These are phyloP conservation scores for Apostichopus leukothele DNA, from an alignment of 53 echinoderm and acorn worm species.

Conservation along the genomic window DNA sequence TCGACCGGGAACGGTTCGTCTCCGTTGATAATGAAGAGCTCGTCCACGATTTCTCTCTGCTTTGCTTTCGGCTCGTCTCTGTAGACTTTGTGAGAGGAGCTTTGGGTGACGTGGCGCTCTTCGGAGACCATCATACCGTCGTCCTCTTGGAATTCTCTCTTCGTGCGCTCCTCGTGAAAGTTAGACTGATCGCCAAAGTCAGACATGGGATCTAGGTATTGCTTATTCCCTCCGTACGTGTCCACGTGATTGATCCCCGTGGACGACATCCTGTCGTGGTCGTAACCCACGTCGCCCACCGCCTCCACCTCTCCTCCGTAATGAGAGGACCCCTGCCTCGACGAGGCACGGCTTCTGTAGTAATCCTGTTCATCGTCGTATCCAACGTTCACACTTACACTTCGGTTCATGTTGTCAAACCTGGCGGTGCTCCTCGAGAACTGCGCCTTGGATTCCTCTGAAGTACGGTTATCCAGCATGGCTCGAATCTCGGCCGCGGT, in stretches of 20 bases:
- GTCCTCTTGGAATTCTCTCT: constrained; percentile 19
- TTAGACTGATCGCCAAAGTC: constrained; percentile 39
- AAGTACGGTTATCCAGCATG: background rate
- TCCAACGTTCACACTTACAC: constrained; percentile 37
- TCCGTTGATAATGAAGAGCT: constrained; percentile 17
- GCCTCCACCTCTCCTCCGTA: background rate
- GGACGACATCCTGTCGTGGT: background rate
- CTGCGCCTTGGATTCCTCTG: constrained; percentile 1
- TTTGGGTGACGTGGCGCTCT: constrained; percentile 1
- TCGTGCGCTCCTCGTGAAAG: constrained; percentile 22
- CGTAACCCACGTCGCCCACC: constrained; percentile 23
- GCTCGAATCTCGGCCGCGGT: constrained; percentile 37
- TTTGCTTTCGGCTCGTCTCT: constrained; percentile 2
- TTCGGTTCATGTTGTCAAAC: constrained; percentile 30
- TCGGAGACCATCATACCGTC: constrained; percentile 38
- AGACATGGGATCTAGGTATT: constrained; percentile 20
- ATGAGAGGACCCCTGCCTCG: background rate
- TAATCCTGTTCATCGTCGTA: constrained; percentile 15
- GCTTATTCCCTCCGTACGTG: constrained; percentile 2
- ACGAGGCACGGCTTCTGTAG: background rate
- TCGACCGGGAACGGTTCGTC: constrained; percentile 3
- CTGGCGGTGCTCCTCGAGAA: constrained; percentile 34
- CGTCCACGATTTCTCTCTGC: constrained; percentile 8
- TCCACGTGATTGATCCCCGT: background rate
- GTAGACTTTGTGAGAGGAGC: constrained; percentile 26